Percentiles rank a stretch among this genome's conserved stretches.
These are phyloP conservation scores for Chloebia gouldiae DNA, from an alignment of 2,113 vertebrate species.

Conservation along the genomic window DNA sequence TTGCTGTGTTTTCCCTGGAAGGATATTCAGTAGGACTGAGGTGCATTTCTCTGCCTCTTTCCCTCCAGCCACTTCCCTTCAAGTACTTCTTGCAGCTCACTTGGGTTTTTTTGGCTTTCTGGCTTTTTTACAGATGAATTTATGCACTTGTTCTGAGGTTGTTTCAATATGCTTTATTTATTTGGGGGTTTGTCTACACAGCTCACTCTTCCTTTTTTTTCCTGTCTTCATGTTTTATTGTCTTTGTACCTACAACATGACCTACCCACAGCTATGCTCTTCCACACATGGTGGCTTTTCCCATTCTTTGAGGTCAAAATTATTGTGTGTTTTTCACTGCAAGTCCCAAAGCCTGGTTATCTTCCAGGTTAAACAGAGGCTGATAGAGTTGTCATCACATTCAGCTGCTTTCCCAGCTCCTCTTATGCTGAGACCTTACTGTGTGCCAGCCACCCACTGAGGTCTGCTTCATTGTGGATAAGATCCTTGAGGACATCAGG, in stretches of 20 bases:
- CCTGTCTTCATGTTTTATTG: not conserved
- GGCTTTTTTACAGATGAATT: not conserved
- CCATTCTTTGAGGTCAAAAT: not conserved
- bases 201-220: not conserved
- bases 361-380: not conserved
- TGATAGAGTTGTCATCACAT: not conserved
- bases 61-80: not conserved
- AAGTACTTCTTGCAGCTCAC: not conserved
- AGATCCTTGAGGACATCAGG: not conserved
- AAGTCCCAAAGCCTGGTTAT: not conserved
- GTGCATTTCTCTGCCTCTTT: not conserved
- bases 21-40: not conserved
- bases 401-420: not conserved
- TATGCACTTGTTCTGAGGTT: not conserved
- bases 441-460: not conserved
- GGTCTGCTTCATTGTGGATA: not conserved
- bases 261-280: not conserved
- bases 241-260: not conserved
- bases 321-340: not conserved
- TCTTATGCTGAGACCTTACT: not conserved
- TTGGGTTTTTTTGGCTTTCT: not conserved
- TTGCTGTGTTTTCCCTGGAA: not conserved
- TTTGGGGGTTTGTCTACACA: not conserved
- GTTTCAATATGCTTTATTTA: not conserved
- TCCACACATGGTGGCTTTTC: not conserved